These are phyloP conservation scores for Branchipolynoe longqiensis DNA, from an alignment of 2,888 invertebrate species.

Conservation along the genomic window DNA sequence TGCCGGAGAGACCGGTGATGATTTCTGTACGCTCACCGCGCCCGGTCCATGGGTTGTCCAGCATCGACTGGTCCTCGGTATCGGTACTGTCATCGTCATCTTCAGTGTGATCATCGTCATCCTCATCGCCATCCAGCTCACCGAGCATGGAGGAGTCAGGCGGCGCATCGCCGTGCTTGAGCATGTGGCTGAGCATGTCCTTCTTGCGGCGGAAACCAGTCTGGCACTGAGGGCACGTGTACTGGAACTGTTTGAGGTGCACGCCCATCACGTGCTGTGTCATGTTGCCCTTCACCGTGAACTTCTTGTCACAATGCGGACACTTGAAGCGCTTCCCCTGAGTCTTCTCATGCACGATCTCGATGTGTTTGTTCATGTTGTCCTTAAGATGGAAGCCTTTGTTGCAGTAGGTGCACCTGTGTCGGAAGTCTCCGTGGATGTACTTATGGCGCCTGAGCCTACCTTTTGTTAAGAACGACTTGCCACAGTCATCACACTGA, in stretches of 20 bases:
- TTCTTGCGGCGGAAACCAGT: slow-evolving; percentile 61
- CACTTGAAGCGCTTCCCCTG: slow-evolving; percentile 57
- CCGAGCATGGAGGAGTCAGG: neutral
- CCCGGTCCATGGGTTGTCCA: neutral
- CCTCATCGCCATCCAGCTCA: neutral
- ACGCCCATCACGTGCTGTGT: slow-evolving; percentile 64
- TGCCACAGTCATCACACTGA: slow-evolving; percentile 61
- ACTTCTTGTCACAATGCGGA: slow-evolving; percentile 61
- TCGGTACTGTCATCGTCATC: neutral
- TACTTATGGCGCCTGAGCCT: slow-evolving; percentile 61
- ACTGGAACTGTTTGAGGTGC: slow-evolving; percentile 63
- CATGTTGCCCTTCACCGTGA: slow-evolving; percentile 65
- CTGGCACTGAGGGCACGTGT: slow-evolving; percentile 61
- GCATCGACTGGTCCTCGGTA: no score
- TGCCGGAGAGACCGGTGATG: neutral
- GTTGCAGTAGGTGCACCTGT: slow-evolving; percentile 61
- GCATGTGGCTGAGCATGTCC: slow-evolving; percentile 61
- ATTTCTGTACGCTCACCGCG: slow-evolving; percentile 24
- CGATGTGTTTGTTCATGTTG: slow-evolving; percentile 66
- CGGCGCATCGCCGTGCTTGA: slow-evolving; percentile 1
- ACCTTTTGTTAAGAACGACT: slow-evolving; percentile 62
- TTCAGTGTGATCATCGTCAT: neutral
- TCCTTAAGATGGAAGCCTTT: slow-evolving; percentile 66
- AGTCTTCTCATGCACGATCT: slow-evolving; percentile 63
- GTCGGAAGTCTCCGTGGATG: slow-evolving; percentile 63